Evolutionary conservation across 2,113 vertebrate genomes (phyloP).

Genomic region (Brachyhypopomus gauderio): DNA sequence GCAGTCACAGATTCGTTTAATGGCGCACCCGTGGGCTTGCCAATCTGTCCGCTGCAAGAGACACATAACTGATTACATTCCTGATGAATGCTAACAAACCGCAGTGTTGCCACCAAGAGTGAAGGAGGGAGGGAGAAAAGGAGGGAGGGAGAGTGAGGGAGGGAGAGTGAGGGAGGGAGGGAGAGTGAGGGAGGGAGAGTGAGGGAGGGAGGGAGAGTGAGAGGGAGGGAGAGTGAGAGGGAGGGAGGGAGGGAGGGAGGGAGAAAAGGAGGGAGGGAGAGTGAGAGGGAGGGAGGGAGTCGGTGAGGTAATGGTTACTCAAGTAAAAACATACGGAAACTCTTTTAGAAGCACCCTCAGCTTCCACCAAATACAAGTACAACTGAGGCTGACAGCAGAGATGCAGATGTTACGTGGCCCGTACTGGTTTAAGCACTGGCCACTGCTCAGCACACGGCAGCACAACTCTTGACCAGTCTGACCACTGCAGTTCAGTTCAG

Average conservation of each 20-base stretch:
- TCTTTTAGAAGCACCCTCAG: too few species aligned
- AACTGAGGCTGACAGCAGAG: not conserved
- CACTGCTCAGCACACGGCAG: not conserved
- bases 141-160: too few species aligned
- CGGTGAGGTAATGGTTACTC: not conserved
- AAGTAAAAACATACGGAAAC: slow-evolving; percentile 6
- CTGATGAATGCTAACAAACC: too few species aligned
- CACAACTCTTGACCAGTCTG: not conserved
- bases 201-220: too few species aligned
- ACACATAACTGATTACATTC: too few species aligned
- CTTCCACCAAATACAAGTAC: too few species aligned
- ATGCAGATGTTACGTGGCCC: not conserved
- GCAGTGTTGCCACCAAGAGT: not conserved
- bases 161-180: too few species aligned
- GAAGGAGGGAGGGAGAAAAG: not conserved
- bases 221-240: not conserved
- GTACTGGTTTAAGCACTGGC: not conserved
- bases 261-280: too few species aligned
- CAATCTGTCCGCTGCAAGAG: too few species aligned
- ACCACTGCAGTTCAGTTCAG: not conserved
- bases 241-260: not conserved
- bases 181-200: not conserved
- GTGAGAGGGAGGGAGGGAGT: not conserved
- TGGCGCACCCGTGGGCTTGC: too few species aligned
- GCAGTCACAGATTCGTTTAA: not conserved